Evolutionary conservation across 2,113 vertebrate genomes (phyloP), one percentile per base, ranked within the genome.

Genomic region (Jaculus jaculus): DNA sequence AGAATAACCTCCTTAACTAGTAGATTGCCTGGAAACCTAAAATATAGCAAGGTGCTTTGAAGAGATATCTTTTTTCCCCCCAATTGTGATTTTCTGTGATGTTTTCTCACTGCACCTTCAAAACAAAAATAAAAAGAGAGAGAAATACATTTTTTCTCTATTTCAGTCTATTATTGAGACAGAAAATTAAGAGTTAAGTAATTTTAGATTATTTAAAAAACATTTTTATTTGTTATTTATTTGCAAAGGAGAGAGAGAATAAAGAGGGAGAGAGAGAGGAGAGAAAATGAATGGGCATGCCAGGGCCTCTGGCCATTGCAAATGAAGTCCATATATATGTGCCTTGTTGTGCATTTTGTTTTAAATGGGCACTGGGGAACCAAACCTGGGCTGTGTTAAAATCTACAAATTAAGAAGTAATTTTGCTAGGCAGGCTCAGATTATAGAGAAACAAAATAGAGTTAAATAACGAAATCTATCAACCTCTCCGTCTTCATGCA

Each of bases 1-100:
- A 84, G 72, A 84, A n/a, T 30, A 85, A 73, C 32, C 77, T 84
- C 60, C 61, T 73, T 66, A 74, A 82, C 51, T 82, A 34, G 32
- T 58, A 91, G 68, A 26, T 80, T 85, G 32, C 30, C 68, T 58
- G 32, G 89, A 84, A 93, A 80, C 4, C 60, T 84, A 83, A 79
- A 58, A 92, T 86, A 72, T 2, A 84, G 17, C 20, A 63, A 51
- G 15, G 37, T 65, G 16, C 28, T 71, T 89, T 69, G 63, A 91
- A 85, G 10, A 78, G 75, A 39, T 72, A 18, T 73, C 71, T 95
- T 39, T 17, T n/a, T 3, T 15, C 0, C 2, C 21, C 30, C 17
- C 69, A 84, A 0, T 88, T 60, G 78, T 89, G 85, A 37, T 91
- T 94, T 92, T 84, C 54, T 84, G 58, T 94, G 87, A 91, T 32